Percentiles rank a stretch among this genome's conserved stretches.
phyloP scores from a whole-genome alignment of 2,113 vertebrate genomes.

The Sula dactylatra region DNA sequence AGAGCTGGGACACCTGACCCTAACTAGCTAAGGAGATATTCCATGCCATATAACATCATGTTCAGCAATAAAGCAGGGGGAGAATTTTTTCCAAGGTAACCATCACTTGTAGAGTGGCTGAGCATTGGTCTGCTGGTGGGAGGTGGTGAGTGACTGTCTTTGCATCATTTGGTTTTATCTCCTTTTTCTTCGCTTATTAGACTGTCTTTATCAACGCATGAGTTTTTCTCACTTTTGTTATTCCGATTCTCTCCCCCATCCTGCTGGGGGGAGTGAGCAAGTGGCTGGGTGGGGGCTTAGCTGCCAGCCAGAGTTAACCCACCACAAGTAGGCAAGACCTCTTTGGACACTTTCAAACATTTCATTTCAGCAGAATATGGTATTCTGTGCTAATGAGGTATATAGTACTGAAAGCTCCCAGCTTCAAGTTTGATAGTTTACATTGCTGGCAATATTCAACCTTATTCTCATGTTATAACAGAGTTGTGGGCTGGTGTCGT shows the following conservation, averaged over 20 bases:
- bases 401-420: not conserved
- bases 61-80: not conserved
- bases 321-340: not conserved
- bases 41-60: not conserved
- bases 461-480: not conserved
- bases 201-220: not conserved
- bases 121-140: not conserved
- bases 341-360: not conserved
- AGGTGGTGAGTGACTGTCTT: not conserved
- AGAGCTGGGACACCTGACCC: not conserved
- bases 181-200: not conserved
- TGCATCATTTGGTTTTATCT: not conserved
- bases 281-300: not conserved
- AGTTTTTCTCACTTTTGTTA: not conserved
- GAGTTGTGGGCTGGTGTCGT: not conserved
- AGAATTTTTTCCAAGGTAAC: not conserved
- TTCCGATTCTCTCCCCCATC: not conserved
- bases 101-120: not conserved
- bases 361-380: not conserved
- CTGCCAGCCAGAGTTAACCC: not conserved
- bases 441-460: not conserved
- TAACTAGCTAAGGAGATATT: not conserved
- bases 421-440: not conserved
- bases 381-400: not conserved
- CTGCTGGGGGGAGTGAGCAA: rapidly evolving